phyloP scores from a whole-genome alignment of 2,888 invertebrate species.

The Dugesia japonica region DNA sequence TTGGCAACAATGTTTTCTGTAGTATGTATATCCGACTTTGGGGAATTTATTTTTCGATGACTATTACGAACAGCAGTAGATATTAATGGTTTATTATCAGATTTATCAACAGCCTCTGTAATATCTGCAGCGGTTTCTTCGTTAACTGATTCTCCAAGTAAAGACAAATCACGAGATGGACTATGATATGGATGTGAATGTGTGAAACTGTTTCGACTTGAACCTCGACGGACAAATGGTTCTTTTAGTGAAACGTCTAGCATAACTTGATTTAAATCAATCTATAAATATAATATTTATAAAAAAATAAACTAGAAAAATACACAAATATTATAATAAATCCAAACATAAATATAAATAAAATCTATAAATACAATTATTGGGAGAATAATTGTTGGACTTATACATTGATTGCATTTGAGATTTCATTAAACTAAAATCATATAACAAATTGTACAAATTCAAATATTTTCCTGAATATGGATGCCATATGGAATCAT shows the following conservation, averaged over 20 bases:
- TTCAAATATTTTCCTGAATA: too few relatives aligned
- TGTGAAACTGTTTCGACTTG: neutral
- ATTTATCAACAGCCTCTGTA: neutral
- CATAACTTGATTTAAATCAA: neutral
- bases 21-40: neutral
- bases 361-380: too few relatives aligned
- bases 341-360: too few relatives aligned
- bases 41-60: neutral
- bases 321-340: too few relatives aligned
- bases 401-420: too few relatives aligned
- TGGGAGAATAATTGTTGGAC: too few relatives aligned
- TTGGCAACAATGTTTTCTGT: neutral
- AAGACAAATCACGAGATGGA: neutral
- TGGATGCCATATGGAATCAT: too few relatives aligned
- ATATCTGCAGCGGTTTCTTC: neutral
- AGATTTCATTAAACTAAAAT: too few relatives aligned
- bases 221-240: constrained; percentile 3
- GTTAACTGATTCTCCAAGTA: neutral
- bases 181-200: constrained; percentile 6
- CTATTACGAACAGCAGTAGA: neutral
- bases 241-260: neutral
- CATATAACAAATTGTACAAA: too few relatives aligned
- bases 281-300: neutral
- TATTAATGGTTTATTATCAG: neutral
- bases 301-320: too few relatives aligned